A percentile compares a stretch with the other conserved stretches of the same genome.
Conservation (phyloP, 2,888 invertebrate genomes). For the Lymantria dispar region DNA sequence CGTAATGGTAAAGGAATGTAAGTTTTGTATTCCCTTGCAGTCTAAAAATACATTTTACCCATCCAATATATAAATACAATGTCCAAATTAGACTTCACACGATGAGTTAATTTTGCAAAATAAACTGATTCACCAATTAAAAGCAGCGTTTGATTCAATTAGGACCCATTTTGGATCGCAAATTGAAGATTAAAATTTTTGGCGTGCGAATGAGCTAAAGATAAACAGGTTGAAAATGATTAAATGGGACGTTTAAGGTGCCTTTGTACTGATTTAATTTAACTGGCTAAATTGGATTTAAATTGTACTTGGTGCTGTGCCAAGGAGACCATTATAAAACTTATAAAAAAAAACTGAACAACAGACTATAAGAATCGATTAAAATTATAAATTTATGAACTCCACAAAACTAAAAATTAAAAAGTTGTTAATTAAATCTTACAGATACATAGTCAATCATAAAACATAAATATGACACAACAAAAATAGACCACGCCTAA, state of each 20-base stretch:
- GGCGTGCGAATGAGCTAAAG: conserved; percentile 16
- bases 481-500: too few relatives aligned
- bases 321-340: conserved; percentile 1
- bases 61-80: background rate
- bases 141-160: conserved; percentile 26
- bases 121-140: conserved; percentile 30
- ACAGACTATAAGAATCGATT: too few relatives aligned
- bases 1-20: too few relatives aligned
- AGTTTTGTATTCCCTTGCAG: too few relatives aligned
- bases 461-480: too few relatives aligned
- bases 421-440: too few relatives aligned
- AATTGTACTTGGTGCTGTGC: conserved; percentile 3
- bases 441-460: too few relatives aligned
- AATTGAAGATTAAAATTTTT: conserved; percentile 25
- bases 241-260: conserved; percentile 5
- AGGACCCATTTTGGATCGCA: conserved; percentile 14
- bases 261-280: conserved; percentile 4
- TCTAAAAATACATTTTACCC: too few relatives aligned
- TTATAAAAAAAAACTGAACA: background rate
- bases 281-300: conserved; percentile 6
- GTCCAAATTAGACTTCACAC: background rate
- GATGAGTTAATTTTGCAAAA: conserved; percentile 17
- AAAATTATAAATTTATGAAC: too few relatives aligned
- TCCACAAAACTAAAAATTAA: too few relatives aligned
- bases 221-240: conserved; percentile 15